Conservation (phyloP, 2,113 vertebrate genomes). For the Sus scrofa region DNA sequence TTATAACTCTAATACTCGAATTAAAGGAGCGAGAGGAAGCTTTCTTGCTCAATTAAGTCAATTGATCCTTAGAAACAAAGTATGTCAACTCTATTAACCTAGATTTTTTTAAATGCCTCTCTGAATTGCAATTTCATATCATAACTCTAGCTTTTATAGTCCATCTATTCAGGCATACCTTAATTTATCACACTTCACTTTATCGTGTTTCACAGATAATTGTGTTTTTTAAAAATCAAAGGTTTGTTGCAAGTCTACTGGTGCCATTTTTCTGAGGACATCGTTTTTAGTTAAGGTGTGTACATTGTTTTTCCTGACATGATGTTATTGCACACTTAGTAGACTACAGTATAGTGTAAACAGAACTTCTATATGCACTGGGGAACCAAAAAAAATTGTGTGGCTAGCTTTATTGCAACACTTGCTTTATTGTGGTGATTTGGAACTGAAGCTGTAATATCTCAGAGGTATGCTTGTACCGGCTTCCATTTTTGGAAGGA, state of each 20-base stretch:
- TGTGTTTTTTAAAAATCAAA: background rate
- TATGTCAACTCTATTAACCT: background rate
- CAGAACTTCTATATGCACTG: background rate
- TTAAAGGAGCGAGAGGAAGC: background rate
- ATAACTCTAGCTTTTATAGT: background rate
- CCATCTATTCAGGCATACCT: background rate
- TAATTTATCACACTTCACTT: background rate
- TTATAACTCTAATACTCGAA: background rate
- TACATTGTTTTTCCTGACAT: background rate
- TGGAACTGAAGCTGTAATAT: background rate
- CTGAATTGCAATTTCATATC: background rate
- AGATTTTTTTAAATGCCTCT: background rate
- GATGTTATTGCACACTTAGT: background rate
- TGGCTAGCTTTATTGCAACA: background rate
- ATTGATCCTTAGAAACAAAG: background rate
- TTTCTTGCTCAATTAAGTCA: background rate
- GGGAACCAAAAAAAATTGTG: background rate
- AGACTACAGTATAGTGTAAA: background rate
- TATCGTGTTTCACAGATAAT: background rate
- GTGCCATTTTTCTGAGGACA: background rate
- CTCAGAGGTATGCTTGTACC: background rate
- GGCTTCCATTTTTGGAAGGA: conserved; percentile 25
- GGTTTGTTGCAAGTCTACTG: background rate
- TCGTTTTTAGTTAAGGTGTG: background rate
- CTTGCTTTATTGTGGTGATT: background rate